A percentile compares a stretch with the other conserved stretches of the same genome.
Evolutionary conservation across 2,797 vertebrate species (phyloP).

Genomic region (Acrocephalus scirpaceus): DNA sequence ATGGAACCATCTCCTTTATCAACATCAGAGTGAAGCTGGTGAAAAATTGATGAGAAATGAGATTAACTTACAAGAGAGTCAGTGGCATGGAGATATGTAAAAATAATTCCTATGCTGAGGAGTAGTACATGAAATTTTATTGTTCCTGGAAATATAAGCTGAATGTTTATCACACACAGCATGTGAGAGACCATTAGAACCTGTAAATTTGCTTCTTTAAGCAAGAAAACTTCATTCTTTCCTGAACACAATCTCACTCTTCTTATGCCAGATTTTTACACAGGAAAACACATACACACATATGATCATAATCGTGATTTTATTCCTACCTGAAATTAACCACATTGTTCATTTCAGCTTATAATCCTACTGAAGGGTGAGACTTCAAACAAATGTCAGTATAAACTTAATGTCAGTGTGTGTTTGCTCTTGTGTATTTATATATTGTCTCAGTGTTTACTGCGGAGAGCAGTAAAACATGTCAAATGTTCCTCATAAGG

Average conservation of each 20-base stretch:
- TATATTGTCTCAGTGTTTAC: background rate
- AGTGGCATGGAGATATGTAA: conserved; percentile 63
- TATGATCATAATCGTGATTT: accelerated
- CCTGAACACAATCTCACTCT: conserved; percentile 8
- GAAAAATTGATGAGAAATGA: conserved; percentile 77
- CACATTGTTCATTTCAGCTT: background rate
- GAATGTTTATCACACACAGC: background rate
- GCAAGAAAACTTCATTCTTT: conserved; percentile 33
- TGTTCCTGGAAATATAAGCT: conserved; percentile 65
- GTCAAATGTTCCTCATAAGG: background rate
- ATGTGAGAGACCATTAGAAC: conserved; percentile 12
- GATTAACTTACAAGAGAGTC: conserved; percentile 74
- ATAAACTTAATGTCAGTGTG: background rate
- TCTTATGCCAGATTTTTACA: background rate
- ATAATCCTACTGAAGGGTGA: background rate
- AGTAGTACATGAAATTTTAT: conserved; percentile 44
- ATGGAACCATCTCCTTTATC: conserved; percentile 95
- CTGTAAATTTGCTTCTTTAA: conserved; percentile 14
- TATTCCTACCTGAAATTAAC: background rate
- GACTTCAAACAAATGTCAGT: background rate
- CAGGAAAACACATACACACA: background rate
- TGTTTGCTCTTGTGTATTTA: background rate
- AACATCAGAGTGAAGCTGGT: conserved; percentile 96
- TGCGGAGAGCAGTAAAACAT: background rate
- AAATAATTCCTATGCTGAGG: conserved; percentile 58